These are phyloP conservation scores for Dicycla oo DNA, from an alignment of 2,888 invertebrate species.

Conservation along the genomic window DNA sequence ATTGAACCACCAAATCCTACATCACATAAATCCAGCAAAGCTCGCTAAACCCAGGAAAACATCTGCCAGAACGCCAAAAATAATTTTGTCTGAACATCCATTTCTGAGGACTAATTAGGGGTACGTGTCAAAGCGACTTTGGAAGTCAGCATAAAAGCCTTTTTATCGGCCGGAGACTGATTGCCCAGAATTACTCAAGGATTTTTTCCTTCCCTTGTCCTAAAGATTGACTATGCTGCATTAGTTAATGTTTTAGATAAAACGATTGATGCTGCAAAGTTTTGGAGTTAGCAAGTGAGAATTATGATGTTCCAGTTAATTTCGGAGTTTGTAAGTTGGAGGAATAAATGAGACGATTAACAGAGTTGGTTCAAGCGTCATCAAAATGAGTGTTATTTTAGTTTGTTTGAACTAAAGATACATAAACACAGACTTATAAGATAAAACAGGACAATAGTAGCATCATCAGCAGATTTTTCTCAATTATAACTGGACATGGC, in stretches of 20 bases:
- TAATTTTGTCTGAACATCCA: conserved; percentile 48
- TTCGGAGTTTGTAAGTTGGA: conserved; percentile 34
- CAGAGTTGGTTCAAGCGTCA: background rate
- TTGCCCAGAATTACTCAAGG: conserved; percentile 81
- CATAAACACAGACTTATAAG: too few relatives aligned
- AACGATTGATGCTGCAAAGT: conserved; percentile 73
- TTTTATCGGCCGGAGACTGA: conserved; percentile 81
- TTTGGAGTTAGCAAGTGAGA: conserved; percentile 29
- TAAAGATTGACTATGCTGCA: conserved; percentile 73
- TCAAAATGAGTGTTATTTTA: background rate
- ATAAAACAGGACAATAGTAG: too few relatives aligned
- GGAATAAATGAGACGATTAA: conserved; percentile 13
- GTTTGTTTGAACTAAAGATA: background rate
- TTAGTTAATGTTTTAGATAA: conserved; percentile 79
- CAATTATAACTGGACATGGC: too few relatives aligned
- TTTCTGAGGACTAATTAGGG: conserved; percentile 63
- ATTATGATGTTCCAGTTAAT: conserved; percentile 42
- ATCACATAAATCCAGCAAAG: conserved; percentile 27
- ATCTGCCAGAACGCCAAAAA: conserved; percentile 40
- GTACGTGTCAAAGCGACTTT: conserved; percentile 63
- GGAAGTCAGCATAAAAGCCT: conserved; percentile 61
- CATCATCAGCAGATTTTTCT: too few relatives aligned
- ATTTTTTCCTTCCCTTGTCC: conserved; percentile 69
- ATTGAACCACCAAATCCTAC: conserved; percentile 2
- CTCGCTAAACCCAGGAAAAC: conserved; percentile 29